Evolutionary conservation across 2,113 vertebrate species (phyloP).

Genomic region (Morone saxatilis): DNA sequence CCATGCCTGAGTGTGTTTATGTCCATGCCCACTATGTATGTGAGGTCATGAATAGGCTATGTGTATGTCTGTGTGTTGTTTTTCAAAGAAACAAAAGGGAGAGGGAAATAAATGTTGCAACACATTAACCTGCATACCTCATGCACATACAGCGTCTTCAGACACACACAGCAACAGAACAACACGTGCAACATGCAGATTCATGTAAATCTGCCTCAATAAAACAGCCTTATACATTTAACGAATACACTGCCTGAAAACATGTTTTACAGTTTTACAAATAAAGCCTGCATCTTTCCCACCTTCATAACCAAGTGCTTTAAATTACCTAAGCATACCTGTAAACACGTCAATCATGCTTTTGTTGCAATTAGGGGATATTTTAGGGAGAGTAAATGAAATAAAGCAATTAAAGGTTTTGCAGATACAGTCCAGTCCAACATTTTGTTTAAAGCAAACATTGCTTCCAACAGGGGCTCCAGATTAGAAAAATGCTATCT

Average conservation of each 20-base stretch:
- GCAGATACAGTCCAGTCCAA: not conserved
- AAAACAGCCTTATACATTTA: not conserved
- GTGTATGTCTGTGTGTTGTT: constrained; percentile 20
- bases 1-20: constrained; percentile 14
- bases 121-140: not conserved
- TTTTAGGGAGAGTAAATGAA: not conserved
- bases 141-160: not conserved
- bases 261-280: too few relatives aligned
- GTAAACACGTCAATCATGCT: not conserved
- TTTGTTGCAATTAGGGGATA: not conserved
- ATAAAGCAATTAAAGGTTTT: not conserved
- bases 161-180: not conserved
- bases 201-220: too few relatives aligned
- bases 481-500: too few relatives aligned
- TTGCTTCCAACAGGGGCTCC: not conserved
- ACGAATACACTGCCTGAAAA: not conserved
- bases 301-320: not conserved
- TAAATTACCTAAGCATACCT: not conserved
- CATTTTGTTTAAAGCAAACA: not conserved
- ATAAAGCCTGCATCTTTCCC: too few relatives aligned
- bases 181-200: not conserved
- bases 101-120: constrained; percentile 9
- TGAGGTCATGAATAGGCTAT: not conserved
- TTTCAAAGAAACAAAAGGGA: constrained; percentile 14
- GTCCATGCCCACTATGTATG: constrained; percentile 13